Evolutionary conservation across 2,113 vertebrate genomes (phyloP).

Genomic region (Campylorhamphus procurvoides): DNA sequence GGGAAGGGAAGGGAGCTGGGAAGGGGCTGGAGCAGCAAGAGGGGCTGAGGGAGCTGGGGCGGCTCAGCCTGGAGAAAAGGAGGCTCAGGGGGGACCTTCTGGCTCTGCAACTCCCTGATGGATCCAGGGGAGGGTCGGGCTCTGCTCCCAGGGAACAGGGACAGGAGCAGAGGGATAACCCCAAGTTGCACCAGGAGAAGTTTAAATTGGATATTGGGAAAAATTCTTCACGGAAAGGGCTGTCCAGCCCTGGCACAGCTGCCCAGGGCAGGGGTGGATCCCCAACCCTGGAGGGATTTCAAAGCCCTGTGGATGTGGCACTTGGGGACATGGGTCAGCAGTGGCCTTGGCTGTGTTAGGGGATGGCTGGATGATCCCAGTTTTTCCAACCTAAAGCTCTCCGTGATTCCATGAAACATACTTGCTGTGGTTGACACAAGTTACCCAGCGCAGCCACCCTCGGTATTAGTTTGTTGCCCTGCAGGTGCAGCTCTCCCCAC

Average conservation of each 20-base stretch:
- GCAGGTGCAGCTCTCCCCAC: background rate
- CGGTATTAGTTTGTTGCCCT: fast-evolving
- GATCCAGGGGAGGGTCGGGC: too few species aligned
- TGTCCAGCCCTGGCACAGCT: background rate
- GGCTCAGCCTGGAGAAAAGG: too few species aligned
- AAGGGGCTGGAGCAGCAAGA: too few species aligned
- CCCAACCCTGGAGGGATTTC: background rate
- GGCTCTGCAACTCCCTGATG: too few species aligned
- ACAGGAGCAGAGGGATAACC: too few species aligned
- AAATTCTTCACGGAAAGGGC: background rate
- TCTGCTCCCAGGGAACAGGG: too few species aligned
- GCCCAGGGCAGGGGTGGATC: background rate
- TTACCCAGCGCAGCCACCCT: too few species aligned
- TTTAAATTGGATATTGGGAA: background rate
- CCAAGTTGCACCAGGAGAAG: fast-evolving
- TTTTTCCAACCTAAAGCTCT: background rate
- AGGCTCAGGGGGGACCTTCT: too few species aligned
- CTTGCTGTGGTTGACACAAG: background rate
- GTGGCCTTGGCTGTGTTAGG: background rate
- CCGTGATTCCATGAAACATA: background rate
- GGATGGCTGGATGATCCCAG: fast-evolving
- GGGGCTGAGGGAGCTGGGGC: too few species aligned
- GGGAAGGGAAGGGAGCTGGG: too few species aligned
- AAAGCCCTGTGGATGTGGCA: background rate
- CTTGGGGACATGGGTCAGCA: background rate